These are phyloP conservation scores for Channa argus DNA, from an alignment of 2,113 vertebrate genomes.

Conservation along the genomic window DNA sequence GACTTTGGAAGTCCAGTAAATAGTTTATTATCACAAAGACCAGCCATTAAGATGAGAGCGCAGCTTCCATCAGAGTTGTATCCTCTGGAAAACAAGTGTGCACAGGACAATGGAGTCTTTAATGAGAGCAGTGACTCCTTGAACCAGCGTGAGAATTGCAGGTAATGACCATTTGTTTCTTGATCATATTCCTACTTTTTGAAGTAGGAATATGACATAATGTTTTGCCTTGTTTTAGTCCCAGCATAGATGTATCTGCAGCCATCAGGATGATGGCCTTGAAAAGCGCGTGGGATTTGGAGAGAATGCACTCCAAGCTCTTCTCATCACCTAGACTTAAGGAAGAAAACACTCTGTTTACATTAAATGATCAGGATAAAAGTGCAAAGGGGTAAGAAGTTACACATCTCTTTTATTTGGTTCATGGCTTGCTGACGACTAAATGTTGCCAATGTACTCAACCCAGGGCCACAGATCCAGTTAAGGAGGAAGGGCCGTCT, in stretches of 20 bases:
- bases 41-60: neutral
- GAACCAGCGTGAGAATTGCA: slow-evolving; percentile 4
- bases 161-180: slow-evolving; percentile 25
- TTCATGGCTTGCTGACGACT: neutral
- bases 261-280: slow-evolving; percentile 63
- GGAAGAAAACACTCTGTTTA: neutral
- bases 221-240: slow-evolving; percentile 30
- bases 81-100: neutral
- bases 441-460: slow-evolving; percentile 1
- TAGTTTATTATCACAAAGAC: neutral
- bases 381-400: slow-evolving; percentile 43
- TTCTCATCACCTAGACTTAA: slow-evolving; percentile 10
- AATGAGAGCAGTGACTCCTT: neutral
- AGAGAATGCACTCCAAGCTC: slow-evolving; percentile 9
- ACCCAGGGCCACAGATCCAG: slow-evolving; percentile 31
- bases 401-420: neutral
- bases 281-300: slow-evolving; percentile 31
- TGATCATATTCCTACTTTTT: neutral
- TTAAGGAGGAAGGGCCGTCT: slow-evolving; percentile 32
- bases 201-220: neutral
- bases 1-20: neutral
- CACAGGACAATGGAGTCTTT: neutral
- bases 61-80: neutral
- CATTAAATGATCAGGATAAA: neutral
- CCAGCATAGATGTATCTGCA: slow-evolving; percentile 51